phyloP scores from a whole-genome alignment of 2,113 vertebrate species.

The Cyprinodon tularosa region DNA sequence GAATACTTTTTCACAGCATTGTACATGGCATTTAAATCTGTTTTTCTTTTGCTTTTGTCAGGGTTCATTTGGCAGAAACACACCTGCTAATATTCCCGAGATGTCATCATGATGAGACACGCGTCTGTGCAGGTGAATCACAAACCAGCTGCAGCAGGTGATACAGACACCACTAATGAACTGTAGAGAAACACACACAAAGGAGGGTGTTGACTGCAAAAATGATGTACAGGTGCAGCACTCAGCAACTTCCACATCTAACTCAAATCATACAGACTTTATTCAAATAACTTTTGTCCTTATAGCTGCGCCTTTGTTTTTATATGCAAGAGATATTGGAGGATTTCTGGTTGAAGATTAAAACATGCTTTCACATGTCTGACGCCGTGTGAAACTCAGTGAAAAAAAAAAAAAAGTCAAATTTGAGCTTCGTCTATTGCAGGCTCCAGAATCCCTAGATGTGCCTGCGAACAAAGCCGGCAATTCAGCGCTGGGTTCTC shows the following conservation, averaged over 20 bases:
- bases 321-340: neutral
- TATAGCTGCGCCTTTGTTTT: neutral
- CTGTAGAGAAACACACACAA: neutral
- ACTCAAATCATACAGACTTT: slow-evolving; percentile 8
- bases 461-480: slow-evolving; percentile 70
- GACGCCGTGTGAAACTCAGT: slow-evolving; percentile 15
- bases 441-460: slow-evolving; percentile 62
- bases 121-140: slow-evolving; percentile 63
- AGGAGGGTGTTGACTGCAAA: neutral
- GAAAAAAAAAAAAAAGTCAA: slow-evolving; percentile 24
- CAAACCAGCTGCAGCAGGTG: slow-evolving; percentile 58
- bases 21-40: neutral
- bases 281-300: neutral
- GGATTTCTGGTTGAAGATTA: slow-evolving; percentile 14
- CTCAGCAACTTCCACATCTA: neutral
- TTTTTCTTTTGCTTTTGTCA: slow-evolving; percentile 16
- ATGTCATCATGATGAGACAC: slow-evolving; percentile 69
- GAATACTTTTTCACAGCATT: neutral
- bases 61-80: slow-evolving; percentile 37
- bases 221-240: neutral
- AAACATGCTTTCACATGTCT: slow-evolving; percentile 37
- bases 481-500: slow-evolving; percentile 61
- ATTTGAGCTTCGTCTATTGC: slow-evolving; percentile 54
- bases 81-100: slow-evolving; percentile 69
- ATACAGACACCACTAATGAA: neutral